Evolutionary conservation across 1,140 invertebrate genomes (phyloP), one percentile per base, ranked within the genome.

Genomic region (Bombus cullumanus): DNA sequence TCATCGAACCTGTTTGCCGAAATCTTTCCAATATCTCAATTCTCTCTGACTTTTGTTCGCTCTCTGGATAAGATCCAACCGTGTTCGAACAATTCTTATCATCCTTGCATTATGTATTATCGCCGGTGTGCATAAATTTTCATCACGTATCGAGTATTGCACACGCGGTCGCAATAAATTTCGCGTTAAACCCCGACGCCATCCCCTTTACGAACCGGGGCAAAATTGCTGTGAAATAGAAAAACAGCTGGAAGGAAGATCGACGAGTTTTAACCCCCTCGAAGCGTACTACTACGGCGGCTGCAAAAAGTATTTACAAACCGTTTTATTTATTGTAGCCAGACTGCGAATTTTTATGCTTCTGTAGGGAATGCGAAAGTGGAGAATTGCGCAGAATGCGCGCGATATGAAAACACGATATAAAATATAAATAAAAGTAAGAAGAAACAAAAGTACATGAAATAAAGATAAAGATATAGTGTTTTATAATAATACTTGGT

Each of bases 101-200:
- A 47, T 47, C 25, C 3, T 37, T 62, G 31, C 37, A 47, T 82
- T 62, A 73, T 74, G 69, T 41, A 41, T 74, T 82, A 34, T 82
- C 69, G 18, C 10, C 18, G 18, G 13, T n/a, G 34, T 8, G 34
- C 41, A 43, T 74, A 53, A 73, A 73, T 72, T 74, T 82, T 74
- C 53, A 47, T 82, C 69, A 82, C 71, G 69, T 47, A 73, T 64
- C 81, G 59, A 43, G 15, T 34, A 18, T 82, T 37, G 69, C 25
- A 43, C 72, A 53, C 39, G 73, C 41, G n/a, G 34, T 8, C 47
- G 43, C 41, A 47, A 83, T 68, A 75, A 68, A 76, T 76, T 72
- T 53, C 68, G 37, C 68, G 79, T 81, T 81, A 71, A 81, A 72
- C 34, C 13, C 47, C 10, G 25, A 12, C 47, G 18, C 37, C 10